Evolutionary conservation across 2,888 invertebrate genomes (phyloP).

Genomic region (Lycophotia porphyrea): DNA sequence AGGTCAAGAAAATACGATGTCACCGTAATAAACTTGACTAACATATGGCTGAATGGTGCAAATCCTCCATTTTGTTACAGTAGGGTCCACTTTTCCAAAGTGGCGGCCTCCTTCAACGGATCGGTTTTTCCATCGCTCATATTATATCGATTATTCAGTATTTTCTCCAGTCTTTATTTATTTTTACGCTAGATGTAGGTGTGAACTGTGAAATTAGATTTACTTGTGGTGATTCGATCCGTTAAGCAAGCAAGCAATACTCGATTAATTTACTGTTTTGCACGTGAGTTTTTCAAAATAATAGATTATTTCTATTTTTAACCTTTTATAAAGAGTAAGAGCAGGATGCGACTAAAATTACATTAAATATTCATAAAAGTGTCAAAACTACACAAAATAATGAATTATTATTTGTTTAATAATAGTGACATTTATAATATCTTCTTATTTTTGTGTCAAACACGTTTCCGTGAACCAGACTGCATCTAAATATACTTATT

Average conservation of each 20-base stretch:
- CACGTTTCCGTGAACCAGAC: neutral
- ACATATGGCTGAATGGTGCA: neutral
- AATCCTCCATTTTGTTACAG: neutral
- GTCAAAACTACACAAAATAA: neutral
- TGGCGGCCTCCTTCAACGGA: neutral
- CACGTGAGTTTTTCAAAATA: neutral
- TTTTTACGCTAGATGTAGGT: constrained; percentile 13
- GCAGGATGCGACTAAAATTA: neutral
- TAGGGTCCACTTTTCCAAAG: neutral
- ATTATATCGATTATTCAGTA: constrained; percentile 8
- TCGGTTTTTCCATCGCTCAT: neutral
- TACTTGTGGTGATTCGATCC: constrained; percentile 40
- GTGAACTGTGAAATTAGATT: constrained; percentile 59
- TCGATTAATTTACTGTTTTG: constrained; percentile 29
- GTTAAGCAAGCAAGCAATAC: constrained; percentile 30
- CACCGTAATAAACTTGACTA: neutral
- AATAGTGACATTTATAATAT: neutral
- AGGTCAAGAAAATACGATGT: neutral
- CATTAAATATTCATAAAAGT: neutral
- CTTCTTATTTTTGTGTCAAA: neutral
- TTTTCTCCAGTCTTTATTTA: constrained; percentile 33
- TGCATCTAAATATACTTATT: neutral
- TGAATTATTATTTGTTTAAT: neutral
- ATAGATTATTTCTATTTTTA: neutral
- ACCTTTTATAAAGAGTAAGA: neutral